Evolutionary conservation across 2,113 vertebrate genomes (phyloP).

Genomic region (Charina bottae): DNA sequence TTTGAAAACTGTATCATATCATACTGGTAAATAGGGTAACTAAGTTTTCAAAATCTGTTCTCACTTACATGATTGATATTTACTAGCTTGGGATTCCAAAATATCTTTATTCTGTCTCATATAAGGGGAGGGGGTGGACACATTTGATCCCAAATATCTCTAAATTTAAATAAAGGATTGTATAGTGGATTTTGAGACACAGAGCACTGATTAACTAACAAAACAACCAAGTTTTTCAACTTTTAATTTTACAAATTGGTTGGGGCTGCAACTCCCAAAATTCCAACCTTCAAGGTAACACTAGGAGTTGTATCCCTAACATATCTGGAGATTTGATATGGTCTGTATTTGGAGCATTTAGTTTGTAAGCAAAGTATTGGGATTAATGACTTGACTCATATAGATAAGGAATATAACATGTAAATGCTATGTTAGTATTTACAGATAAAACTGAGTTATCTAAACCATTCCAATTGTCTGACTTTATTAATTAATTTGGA

Average conservation of each 20-base stretch:
- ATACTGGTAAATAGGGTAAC: slow-evolving; percentile 64
- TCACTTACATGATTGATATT: slow-evolving; percentile 45
- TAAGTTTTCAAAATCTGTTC: slow-evolving; percentile 30
- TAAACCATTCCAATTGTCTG: neutral
- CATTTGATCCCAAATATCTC: neutral
- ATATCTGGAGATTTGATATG: neutral
- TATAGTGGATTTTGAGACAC: neutral
- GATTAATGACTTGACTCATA: neutral
- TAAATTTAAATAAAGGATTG: neutral
- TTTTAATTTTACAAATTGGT: neutral
- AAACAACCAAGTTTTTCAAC: neutral
- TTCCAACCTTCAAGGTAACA: neutral
- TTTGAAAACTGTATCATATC: slow-evolving; percentile 68
- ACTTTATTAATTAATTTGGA: neutral
- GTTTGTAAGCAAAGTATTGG: neutral
- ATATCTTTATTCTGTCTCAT: slow-evolving; percentile 44
- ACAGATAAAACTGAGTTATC: neutral
- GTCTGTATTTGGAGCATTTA: neutral
- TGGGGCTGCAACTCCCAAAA: neutral
- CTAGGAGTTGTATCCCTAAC: neutral
- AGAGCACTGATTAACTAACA: no score
- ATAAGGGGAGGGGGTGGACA: neutral
- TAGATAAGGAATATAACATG: neutral
- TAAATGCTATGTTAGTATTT: neutral
- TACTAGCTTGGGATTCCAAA: slow-evolving; percentile 57